These are phyloP conservation scores for Corydoras maculifer DNA, from an alignment of 2,113 vertebrate species.

Conservation along the genomic window DNA sequence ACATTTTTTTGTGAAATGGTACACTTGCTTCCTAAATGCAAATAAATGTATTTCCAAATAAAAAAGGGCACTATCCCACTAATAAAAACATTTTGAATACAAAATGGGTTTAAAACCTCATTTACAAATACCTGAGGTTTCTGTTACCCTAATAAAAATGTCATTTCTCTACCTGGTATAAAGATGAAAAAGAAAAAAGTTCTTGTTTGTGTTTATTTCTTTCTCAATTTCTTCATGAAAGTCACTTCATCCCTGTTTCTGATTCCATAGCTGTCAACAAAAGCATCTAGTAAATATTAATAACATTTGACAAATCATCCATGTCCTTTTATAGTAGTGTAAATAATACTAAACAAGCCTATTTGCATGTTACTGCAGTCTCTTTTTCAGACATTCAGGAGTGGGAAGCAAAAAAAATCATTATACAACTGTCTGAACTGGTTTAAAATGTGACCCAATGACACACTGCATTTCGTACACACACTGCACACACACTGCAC, in stretches of 20 bases:
- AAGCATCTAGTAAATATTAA: no score
- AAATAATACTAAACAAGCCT: no score
- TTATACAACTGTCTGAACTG: no score
- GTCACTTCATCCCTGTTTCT: neutral
- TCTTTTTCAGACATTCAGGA: no score
- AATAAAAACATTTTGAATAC: neutral
- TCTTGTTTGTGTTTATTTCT: neutral
- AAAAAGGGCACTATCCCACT: neutral
- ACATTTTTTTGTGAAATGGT: neutral
- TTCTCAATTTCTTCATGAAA: neutral
- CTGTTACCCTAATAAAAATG: neutral
- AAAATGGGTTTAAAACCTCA: neutral
- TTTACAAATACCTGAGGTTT: neutral
- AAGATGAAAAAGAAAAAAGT: neutral
- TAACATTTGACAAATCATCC: no score
- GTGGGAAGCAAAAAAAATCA: no score
- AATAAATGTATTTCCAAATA: neutral
- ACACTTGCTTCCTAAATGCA: slow-evolving; percentile 13
- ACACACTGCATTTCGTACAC: no score
- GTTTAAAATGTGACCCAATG: no score
- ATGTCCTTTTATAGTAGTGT: no score
- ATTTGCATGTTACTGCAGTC: no score
- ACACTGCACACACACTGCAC: no score
- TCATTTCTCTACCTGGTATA: neutral
- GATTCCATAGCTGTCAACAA: neutral